phyloP scores from a whole-genome alignment of 2,113 vertebrate genomes.

The Corvus moneduloides region DNA sequence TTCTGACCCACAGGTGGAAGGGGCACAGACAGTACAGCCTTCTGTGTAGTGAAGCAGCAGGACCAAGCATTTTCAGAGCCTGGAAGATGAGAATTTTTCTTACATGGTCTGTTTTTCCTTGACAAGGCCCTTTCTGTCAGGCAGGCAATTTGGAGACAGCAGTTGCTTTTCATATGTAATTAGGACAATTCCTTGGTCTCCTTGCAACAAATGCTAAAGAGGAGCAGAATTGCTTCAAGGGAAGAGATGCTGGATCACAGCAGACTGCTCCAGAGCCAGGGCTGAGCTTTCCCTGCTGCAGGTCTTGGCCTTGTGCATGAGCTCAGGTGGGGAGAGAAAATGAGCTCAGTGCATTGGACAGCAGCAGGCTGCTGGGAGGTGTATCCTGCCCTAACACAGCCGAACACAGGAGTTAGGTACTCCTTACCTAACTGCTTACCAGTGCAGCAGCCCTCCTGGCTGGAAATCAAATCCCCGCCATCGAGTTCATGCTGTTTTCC shows the following conservation, averaged over 20 bases:
- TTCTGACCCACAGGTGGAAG: neutral
- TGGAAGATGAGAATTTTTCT: neutral
- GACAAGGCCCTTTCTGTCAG: neutral
- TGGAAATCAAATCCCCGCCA: neutral
- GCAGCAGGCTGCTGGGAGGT: neutral
- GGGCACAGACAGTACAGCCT: neutral
- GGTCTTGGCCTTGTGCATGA: neutral
- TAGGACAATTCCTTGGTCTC: constrained; percentile 9
- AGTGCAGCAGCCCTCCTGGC: neutral
- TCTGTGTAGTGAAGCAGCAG: neutral
- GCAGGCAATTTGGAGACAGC: neutral
- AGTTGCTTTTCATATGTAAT: constrained; percentile 15
- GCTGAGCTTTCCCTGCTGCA: neutral
- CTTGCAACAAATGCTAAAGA: constrained; percentile 13
- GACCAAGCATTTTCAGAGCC: neutral
- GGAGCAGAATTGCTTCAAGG: neutral
- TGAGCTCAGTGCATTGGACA: neutral
- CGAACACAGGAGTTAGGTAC: accelerated
- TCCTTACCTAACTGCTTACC: neutral
- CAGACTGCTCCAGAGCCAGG: neutral
- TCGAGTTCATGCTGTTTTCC: neutral
- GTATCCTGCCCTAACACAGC: neutral
- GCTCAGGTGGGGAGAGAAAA: neutral
- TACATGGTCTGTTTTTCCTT: neutral
- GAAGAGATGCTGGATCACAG: neutral